phyloP scores from a whole-genome alignment of 2,113 vertebrate species.

The Tragelaphus scriptus region DNA sequence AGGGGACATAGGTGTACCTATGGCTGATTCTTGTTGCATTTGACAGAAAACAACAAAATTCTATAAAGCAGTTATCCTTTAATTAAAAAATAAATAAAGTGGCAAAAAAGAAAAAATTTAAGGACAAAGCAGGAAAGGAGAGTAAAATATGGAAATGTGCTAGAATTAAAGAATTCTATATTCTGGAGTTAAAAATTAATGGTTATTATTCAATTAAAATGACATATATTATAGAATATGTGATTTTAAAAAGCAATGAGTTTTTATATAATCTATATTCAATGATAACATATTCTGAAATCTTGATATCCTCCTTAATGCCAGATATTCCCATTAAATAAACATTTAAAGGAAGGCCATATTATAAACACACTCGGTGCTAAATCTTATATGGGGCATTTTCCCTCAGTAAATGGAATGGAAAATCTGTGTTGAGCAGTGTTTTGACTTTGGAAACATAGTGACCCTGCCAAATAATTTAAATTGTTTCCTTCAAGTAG shows the following conservation, averaged over 20 bases:
- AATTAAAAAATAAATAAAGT: neutral
- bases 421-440: constrained; percentile 27
- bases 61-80: neutral
- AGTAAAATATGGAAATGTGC: neutral
- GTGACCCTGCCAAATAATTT: constrained; percentile 47
- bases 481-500: constrained; percentile 57
- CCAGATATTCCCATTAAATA: neutral
- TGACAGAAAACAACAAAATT: neutral
- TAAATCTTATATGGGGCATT: constrained; percentile 3
- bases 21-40: neutral
- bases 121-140: neutral
- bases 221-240: neutral
- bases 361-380: neutral
- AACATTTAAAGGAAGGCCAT: constrained; percentile 24
- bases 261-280: constrained; percentile 3
- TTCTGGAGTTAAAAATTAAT: constrained; percentile 1
- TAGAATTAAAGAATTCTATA: neutral
- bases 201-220: constrained; percentile 19
- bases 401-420: constrained; percentile 41
- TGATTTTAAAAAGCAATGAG: neutral
- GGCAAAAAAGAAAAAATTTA: neutral
- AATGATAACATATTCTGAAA: constrained; percentile 18
- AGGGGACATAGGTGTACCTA: neutral
- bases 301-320: neutral
- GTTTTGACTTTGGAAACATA: constrained; percentile 43